Evolutionary conservation across 2,888 invertebrate species (phyloP), one percentile per base, ranked within the genome.

Genomic region (Cheilosia vernalis): DNA sequence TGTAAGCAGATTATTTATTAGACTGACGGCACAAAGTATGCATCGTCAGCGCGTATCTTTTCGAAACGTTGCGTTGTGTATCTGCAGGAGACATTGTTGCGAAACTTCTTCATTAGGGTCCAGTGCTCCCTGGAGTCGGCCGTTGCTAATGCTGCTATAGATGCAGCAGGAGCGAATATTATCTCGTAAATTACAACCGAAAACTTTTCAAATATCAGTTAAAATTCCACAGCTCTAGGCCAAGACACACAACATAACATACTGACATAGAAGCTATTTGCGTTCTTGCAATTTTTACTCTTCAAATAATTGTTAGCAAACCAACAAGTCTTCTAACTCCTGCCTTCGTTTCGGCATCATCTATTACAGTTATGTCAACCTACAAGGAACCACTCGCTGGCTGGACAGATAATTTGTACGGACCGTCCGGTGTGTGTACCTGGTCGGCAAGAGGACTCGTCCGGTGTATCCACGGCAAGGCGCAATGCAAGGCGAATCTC

Each of bases 381-480:
- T 92, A 92, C 89, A 92, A 92, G 89, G 92, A 92, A 87, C 92
- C 92, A 79, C 88, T 92, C 84, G 92, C 92, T 86, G 92, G 92
- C 78, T 92, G 92, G 92, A 92, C 92, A 81, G 92, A 92, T 90
- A 92, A 92, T 89, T 89, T 92, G 88, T 92, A 92, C 88, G 92
- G 92, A 86, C 92, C 92, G 88, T 91, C 92, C 69, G 92, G 92
- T 81, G 88, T 92, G 80, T 92, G 92, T 89, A 90, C 90, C 87
- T 92, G 92, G 91, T 89, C 92, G 61, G 92, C 92, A 60, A 89
- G 90, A 87, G 92, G 92, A 84, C 88, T 92, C 81, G 90, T 92
- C 63, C 92, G 90, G 87, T 91, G 91, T 87, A 92, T 92, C 88
- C 90, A 90, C 88, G 92, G 92, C 27, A 88, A 89, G 83, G 88